Conservation (phyloP, 2,113 vertebrate species). For the Hippocampus mohnikei region DNA sequence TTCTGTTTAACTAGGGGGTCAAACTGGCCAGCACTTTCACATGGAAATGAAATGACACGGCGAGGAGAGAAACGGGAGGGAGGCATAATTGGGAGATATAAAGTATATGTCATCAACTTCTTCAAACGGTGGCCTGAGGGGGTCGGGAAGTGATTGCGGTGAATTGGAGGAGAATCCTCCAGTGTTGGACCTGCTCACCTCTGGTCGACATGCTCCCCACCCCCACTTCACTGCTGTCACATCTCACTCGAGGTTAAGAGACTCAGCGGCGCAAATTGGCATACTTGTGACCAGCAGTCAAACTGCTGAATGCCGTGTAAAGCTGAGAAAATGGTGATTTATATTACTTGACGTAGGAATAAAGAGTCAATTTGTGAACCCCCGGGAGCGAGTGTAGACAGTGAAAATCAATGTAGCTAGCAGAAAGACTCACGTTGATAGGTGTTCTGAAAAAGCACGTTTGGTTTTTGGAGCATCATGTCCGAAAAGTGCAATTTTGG, state of each 20-base stretch:
- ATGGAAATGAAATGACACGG: constrained; percentile 60
- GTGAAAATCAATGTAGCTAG: background rate
- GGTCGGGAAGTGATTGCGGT: constrained; percentile 61
- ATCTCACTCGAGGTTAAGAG: background rate
- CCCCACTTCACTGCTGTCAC: background rate
- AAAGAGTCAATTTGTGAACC: background rate
- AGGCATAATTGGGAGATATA: constrained; percentile 58
- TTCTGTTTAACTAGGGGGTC: constrained; percentile 65
- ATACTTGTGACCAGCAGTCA: background rate
- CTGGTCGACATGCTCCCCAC: constrained; percentile 22
- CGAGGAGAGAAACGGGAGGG: constrained; percentile 46
- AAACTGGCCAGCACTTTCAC: constrained; percentile 65
- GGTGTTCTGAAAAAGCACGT: too few relatives aligned
- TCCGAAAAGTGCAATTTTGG: too few relatives aligned
- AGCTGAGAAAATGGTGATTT: background rate
- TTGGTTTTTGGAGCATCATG: too few relatives aligned
- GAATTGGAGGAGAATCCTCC: constrained; percentile 50
- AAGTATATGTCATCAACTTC: constrained; percentile 83
- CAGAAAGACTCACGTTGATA: too few relatives aligned
- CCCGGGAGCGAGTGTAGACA: background rate
- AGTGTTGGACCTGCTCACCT: constrained; percentile 37
- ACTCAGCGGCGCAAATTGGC: background rate
- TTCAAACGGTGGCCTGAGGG: constrained; percentile 59
- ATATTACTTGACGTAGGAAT: background rate
- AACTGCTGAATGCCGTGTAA: background rate